A percentile compares a stretch with the other conserved stretches of the same genome.
Conservation (phyloP, 1,140 invertebrate species). For the Lepidurus arcticus region DNA sequence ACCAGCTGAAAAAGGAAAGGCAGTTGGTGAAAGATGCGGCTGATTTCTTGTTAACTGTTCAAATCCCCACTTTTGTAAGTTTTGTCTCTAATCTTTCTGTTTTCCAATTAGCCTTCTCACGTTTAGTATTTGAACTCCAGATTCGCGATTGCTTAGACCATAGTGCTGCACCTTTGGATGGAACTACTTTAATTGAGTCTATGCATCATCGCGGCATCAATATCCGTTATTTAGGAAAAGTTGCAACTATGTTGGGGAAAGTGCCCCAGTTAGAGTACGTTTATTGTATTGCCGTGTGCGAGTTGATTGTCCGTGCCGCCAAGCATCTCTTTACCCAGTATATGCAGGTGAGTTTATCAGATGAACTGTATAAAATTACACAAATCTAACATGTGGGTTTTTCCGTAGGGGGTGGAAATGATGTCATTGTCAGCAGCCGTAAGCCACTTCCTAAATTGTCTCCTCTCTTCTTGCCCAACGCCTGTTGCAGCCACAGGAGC, state of each 20-base stretch:
- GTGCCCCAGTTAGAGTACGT: constrained; percentile 78
- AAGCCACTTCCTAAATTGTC: constrained; percentile 92
- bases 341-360: constrained; percentile 61
- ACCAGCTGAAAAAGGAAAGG: constrained; percentile 69
- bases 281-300: constrained; percentile 76
- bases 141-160: constrained; percentile 89
- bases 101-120: constrained; percentile 4
- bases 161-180: constrained; percentile 88
- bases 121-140: constrained; percentile 46
- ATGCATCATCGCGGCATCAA: constrained; percentile 94
- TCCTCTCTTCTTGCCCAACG: constrained; percentile 68
- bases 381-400: not conserved
- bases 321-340: constrained; percentile 92
- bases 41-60: constrained; percentile 84
- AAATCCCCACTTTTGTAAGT: constrained; percentile 89
- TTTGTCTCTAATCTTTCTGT: constrained; percentile 30
- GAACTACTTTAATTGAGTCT: constrained; percentile 83
- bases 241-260: constrained; percentile 68
- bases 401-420: constrained; percentile 64
- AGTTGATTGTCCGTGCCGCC: constrained; percentile 76
- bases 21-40: constrained; percentile 90
- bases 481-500: constrained; percentile 47
- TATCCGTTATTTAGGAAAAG: constrained; percentile 88
- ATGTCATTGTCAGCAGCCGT: constrained; percentile 83
- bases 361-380: constrained; percentile 23